Percentiles rank a stretch among this genome's conserved stretches.
Conservation (phyloP, 1,140 invertebrate species). For the Solenopsis fugax region DNA sequence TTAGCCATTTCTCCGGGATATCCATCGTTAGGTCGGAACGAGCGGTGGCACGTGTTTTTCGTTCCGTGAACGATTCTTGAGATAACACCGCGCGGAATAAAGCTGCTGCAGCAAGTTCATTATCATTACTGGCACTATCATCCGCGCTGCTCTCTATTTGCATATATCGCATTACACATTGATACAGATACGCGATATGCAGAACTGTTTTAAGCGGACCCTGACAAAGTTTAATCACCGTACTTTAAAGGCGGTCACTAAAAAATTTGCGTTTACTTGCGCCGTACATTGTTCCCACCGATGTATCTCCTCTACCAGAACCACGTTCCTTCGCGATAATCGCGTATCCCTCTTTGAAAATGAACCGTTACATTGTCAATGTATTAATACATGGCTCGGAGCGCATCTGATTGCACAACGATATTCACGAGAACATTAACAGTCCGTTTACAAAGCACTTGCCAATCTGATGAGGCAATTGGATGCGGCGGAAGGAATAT, state of each 20-base stretch:
- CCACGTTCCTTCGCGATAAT: neutral
- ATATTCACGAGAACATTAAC: slow-evolving; percentile 27
- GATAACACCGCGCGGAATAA: slow-evolving; percentile 17
- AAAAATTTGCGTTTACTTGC: neutral
- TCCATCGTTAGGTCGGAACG: slow-evolving; percentile 32
- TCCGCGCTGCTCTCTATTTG: neutral
- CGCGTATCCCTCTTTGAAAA: neutral
- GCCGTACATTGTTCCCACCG: neutral
- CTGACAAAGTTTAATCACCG: slow-evolving; percentile 20
- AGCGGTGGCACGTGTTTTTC: neutral
- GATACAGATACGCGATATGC: slow-evolving; percentile 26
- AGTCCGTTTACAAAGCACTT: slow-evolving; percentile 37
- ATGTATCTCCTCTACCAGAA: neutral
- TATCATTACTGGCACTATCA: slow-evolving; percentile 51
- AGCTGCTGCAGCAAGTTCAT: slow-evolving; percentile 63
- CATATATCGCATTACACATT: slow-evolving; percentile 42
- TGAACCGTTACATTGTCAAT: neutral
- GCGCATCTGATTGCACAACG: neutral
- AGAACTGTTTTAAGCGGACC: no score
- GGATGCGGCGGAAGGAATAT: slow-evolving; percentile 38
- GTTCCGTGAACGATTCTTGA: neutral
- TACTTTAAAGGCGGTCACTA: neutral
- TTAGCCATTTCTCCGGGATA: neutral
- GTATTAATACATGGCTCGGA: neutral
- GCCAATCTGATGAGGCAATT: slow-evolving; percentile 17